Evolutionary conservation across 2,888 invertebrate genomes (phyloP).

Genomic region (Pristionchus maxplancki): DNA sequence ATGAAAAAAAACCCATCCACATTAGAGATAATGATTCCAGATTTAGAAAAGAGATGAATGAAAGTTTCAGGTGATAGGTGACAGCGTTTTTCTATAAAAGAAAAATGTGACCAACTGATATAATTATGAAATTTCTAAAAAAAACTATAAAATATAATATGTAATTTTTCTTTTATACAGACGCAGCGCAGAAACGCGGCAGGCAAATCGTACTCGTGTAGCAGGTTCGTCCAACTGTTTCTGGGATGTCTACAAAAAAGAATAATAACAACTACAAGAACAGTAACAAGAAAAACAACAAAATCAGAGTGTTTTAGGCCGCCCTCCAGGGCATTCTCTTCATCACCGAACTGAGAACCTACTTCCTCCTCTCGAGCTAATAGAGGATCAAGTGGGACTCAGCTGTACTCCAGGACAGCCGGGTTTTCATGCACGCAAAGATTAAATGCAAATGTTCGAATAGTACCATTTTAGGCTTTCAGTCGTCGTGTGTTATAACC

Average conservation of each 20-base stretch:
- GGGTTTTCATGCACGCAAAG: too few relatives aligned
- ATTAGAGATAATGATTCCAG: too few relatives aligned
- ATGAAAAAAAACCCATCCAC: too few relatives aligned
- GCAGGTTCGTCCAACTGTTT: background rate
- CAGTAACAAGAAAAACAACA: too few relatives aligned
- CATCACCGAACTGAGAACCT: slow-evolving; percentile 57
- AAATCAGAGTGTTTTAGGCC: slow-evolving; percentile 16
- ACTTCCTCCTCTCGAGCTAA: slow-evolving; percentile 54
- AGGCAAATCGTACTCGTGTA: background rate
- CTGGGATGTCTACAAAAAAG: too few relatives aligned
- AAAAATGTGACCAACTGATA: too few relatives aligned
- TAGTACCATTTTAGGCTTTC: too few relatives aligned
- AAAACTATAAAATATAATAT: too few relatives aligned
- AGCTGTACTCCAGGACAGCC: too few relatives aligned
- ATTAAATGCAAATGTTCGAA: too few relatives aligned
- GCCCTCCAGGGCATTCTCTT: slow-evolving; percentile 57
- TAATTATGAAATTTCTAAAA: background rate
- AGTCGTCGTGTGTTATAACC: too few relatives aligned
- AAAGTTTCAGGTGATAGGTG: background rate
- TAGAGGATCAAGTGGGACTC: slow-evolving; percentile 52
- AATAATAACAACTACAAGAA: background rate
- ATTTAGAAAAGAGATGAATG: too few relatives aligned
- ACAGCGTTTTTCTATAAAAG: background rate
- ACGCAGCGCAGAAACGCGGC: background rate
- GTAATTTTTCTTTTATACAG: background rate